These are phyloP conservation scores for Chlamydotis undulata DNA, from an alignment of 2,113 vertebrate genomes.

Conservation along the genomic window DNA sequence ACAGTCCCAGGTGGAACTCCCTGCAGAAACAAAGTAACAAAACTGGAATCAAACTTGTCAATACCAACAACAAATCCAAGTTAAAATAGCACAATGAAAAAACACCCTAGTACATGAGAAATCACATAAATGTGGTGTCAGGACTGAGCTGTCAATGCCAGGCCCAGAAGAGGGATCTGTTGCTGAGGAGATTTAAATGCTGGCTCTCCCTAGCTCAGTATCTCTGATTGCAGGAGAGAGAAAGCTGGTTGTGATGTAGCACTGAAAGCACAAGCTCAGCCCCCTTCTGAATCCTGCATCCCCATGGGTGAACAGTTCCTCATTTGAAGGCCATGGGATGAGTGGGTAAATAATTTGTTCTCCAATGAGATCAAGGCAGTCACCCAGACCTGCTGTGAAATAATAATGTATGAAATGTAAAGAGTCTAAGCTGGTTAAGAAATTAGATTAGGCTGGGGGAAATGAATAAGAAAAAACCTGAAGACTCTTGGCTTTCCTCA, in stretches of 20 bases:
- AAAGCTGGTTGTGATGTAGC: not conserved
- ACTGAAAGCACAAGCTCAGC: not conserved
- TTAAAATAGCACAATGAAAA: not conserved
- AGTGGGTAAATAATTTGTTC: not conserved
- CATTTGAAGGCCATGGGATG: not conserved
- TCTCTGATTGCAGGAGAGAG: not conserved
- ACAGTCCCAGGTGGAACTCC: constrained; percentile 11
- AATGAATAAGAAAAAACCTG: not conserved
- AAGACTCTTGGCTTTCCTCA: not conserved
- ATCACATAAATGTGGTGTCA: not conserved
- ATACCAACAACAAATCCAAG: not conserved
- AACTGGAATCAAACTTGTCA: constrained; percentile 31
- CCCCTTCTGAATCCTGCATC: not conserved
- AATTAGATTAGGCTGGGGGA: not conserved
- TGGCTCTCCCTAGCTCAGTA: not conserved
- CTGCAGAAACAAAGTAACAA: not conserved
- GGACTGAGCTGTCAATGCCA: not conserved
- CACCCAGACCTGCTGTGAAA: not conserved
- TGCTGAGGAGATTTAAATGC: not conserved
- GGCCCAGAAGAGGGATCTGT: not conserved
- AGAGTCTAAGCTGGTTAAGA: not conserved
- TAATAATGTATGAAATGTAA: not conserved
- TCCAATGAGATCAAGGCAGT: not conserved
- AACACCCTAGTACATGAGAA: not conserved
- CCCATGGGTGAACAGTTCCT: not conserved